phyloP scores from a whole-genome alignment of 2,797 vertebrate genomes.

The Smutsia gigantea region DNA sequence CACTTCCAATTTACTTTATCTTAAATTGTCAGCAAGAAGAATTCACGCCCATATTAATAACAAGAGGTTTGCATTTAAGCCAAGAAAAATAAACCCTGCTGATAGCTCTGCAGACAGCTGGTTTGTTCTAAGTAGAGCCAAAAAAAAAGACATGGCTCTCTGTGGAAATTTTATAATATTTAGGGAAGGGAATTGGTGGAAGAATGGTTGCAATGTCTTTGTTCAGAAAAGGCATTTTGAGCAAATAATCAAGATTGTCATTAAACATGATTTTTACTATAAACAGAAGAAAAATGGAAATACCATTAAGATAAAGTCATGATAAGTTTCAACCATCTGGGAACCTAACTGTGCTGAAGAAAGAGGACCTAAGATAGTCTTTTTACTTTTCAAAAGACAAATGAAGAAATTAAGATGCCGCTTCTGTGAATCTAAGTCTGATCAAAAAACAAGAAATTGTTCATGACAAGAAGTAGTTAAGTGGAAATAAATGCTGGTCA shows the following conservation, averaged over 20 bases:
- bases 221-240: conserved; percentile 53
- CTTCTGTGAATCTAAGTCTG: conserved; percentile 26
- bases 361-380: not conserved
- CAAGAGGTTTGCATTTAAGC: conserved; percentile 84
- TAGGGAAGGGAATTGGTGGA: conserved; percentile 53
- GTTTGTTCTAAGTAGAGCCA: conserved; percentile 75
- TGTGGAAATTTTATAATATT: conserved; percentile 55
- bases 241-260: conserved; percentile 57
- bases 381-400: conserved; percentile 36
- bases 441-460: conserved; percentile 37
- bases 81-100: conserved; percentile 86
- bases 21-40: conserved; percentile 88
- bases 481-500: conserved; percentile 37
- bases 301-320: conserved; percentile 5
- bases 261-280: conserved; percentile 53
- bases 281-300: conserved; percentile 55
- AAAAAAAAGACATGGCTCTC: conserved; percentile 70
- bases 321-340: conserved; percentile 45
- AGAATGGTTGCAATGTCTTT: conserved; percentile 30
- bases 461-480: not conserved
- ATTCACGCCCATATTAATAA: conserved; percentile 86
- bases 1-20: conserved; percentile 88
- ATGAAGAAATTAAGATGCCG: conserved; percentile 16
- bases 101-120: conserved; percentile 83
- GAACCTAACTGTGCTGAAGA: not conserved